A percentile compares a stretch with the other conserved stretches of the same genome.
phyloP scores from a whole-genome alignment of 2,113 vertebrate genomes.

The Panurus biarmicus region DNA sequence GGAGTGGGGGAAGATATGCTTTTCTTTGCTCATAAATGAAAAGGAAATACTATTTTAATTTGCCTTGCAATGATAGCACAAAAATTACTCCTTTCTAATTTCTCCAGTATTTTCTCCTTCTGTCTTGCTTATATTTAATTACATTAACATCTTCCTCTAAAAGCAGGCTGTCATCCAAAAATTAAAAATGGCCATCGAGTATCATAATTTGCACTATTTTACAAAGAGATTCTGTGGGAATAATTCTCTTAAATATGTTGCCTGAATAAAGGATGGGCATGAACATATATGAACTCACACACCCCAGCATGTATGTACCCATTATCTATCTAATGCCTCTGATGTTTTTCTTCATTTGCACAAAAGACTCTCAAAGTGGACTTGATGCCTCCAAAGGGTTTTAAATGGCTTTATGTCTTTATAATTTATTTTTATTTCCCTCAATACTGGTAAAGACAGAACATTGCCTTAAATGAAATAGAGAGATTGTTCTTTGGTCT shows the following conservation, averaged over 20 bases:
- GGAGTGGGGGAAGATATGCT: neutral
- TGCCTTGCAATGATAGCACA: neutral
- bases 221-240: neutral
- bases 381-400: neutral
- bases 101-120: neutral
- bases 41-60: neutral
- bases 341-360: neutral
- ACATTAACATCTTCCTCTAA: neutral
- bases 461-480: neutral
- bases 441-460: neutral
- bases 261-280: neutral
- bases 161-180: neutral
- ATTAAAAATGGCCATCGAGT: neutral
- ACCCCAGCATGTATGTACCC: neutral
- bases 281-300: neutral
- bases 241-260: neutral
- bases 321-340: neutral
- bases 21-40: neutral
- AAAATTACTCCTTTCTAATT: neutral
- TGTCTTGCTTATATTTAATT: neutral
- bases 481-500: neutral
- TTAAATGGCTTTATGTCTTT: neutral
- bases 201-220: neutral
- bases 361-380: neutral
- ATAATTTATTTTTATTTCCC: neutral